These are phyloP conservation scores for Drosophila bunnanda DNA, from an alignment of 2,888 invertebrate genomes.

Conservation along the genomic window DNA sequence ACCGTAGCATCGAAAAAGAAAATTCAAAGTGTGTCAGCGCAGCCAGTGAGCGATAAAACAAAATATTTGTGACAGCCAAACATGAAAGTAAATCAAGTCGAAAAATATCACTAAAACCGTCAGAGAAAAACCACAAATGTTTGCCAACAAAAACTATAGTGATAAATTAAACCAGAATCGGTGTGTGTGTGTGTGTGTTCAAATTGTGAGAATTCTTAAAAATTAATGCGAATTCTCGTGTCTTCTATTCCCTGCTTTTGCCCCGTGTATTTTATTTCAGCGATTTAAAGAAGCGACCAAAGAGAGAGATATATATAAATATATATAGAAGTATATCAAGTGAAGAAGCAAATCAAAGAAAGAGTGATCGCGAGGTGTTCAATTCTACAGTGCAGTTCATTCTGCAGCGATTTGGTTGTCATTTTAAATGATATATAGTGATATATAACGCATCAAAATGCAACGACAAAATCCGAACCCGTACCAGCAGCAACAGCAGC, in stretches of 20 bases:
- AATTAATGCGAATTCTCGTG: constrained; percentile 37
- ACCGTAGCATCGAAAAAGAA: constrained; percentile 22
- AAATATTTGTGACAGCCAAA: constrained; percentile 37
- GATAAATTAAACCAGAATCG: constrained; percentile 35
- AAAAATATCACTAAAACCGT: constrained; percentile 24
- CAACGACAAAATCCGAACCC: constrained; percentile 89
- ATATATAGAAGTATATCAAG: constrained; percentile 61
- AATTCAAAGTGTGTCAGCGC: constrained; percentile 43
- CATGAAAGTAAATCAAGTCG: constrained; percentile 41
- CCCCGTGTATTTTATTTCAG: constrained; percentile 72
- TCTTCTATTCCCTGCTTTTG: constrained; percentile 31
- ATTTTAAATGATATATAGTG: constrained; percentile 84
- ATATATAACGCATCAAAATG: constrained; percentile 87
- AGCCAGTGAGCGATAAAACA: constrained; percentile 35
- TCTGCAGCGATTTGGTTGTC: constrained; percentile 78
- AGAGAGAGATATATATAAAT: constrained; percentile 53
- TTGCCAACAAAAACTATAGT: constrained; percentile 50
- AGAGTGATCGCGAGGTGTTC: constrained; percentile 77
- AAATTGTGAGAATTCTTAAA: constrained; percentile 8
- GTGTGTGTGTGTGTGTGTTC: neutral
- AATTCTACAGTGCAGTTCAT: constrained; percentile 71
- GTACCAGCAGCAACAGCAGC: constrained; percentile 85
- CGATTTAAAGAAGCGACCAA: constrained; percentile 74
- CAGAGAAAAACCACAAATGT: constrained; percentile 23
- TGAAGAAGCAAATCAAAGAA: constrained; percentile 75